Percentiles rank a stretch among this genome's conserved stretches.
Conservation (phyloP, 2,797 vertebrate genomes). For the Picus viridis region DNA sequence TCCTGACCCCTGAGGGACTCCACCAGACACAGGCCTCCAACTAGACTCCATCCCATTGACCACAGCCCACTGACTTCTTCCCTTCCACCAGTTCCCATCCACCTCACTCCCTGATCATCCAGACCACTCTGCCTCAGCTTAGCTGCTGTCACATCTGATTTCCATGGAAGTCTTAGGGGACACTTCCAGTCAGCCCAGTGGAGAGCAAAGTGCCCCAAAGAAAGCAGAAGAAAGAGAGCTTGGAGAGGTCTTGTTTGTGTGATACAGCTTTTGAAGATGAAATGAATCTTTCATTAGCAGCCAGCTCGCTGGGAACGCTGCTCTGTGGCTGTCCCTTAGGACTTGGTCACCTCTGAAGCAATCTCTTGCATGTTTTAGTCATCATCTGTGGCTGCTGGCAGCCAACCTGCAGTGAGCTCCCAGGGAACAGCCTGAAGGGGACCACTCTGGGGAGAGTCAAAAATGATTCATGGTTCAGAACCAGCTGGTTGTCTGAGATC, state of each 20-base stretch:
- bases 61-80: no score
- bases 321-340: fast-evolving
- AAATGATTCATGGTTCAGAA: background rate
- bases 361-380: background rate
- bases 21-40: no score
- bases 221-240: background rate
- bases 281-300: background rate
- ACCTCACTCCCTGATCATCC: no score
- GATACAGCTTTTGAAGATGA: background rate
- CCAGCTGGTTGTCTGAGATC: background rate
- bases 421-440: background rate
- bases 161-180: background rate
- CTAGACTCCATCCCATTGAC: no score
- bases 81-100: no score
- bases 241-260: background rate
- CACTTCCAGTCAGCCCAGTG: background rate
- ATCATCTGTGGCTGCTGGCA: background rate
- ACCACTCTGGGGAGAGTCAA: background rate
- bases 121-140: no score
- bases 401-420: background rate
- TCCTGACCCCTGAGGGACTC: no score
- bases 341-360: background rate
- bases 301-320: fast-evolving
- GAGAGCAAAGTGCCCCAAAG: background rate
- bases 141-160: background rate